Conservation (phyloP, 2,113 vertebrate species). For the Apistogramma diplotaenia region DNA sequence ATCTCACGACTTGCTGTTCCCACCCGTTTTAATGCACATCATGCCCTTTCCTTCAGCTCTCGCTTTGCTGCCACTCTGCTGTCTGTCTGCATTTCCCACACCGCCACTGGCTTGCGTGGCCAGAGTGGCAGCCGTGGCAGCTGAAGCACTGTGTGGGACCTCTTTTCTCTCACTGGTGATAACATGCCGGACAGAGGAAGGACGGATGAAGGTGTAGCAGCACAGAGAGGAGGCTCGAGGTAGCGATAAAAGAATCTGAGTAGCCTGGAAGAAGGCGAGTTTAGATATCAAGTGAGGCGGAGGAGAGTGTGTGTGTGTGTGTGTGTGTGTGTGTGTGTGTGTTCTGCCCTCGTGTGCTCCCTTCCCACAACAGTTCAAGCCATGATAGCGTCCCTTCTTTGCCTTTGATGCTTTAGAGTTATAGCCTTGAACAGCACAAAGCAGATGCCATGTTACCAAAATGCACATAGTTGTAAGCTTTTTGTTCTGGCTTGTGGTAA, state of each 20-base stretch:
- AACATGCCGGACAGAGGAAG: slow-evolving; percentile 1
- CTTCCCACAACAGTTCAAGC: slow-evolving; percentile 1
- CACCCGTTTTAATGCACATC: slow-evolving; percentile 17
- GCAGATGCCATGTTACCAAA: slow-evolving; percentile 46
- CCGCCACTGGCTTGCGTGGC: slow-evolving; percentile 8
- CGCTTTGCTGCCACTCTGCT: slow-evolving; percentile 37
- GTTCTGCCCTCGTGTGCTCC: background rate
- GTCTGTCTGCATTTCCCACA: slow-evolving; percentile 41
- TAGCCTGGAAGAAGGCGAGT: background rate
- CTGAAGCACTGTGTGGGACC: slow-evolving; percentile 8
- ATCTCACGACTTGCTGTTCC: slow-evolving; percentile 11
- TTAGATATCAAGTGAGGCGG: background rate
- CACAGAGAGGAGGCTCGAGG: background rate
- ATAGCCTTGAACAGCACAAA: slow-evolving; percentile 38
- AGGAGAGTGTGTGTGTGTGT: slow-evolving; percentile 19
- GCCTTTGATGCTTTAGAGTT: slow-evolving; percentile 53
- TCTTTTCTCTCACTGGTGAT: background rate
- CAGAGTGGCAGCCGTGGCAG: slow-evolving; percentile 36
- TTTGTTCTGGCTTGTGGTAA: slow-evolving; percentile 61
- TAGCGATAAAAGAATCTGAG: background rate
- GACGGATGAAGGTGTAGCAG: background rate
- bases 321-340: too few species aligned
- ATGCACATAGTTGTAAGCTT: slow-evolving; percentile 31
- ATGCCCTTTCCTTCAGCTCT: slow-evolving; percentile 19
- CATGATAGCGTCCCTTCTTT: slow-evolving; percentile 6